A percentile compares a stretch with the other conserved stretches of the same genome.
Evolutionary conservation across 1,140 invertebrate genomes (phyloP).

Genomic region (Anthonomus grandis): DNA sequence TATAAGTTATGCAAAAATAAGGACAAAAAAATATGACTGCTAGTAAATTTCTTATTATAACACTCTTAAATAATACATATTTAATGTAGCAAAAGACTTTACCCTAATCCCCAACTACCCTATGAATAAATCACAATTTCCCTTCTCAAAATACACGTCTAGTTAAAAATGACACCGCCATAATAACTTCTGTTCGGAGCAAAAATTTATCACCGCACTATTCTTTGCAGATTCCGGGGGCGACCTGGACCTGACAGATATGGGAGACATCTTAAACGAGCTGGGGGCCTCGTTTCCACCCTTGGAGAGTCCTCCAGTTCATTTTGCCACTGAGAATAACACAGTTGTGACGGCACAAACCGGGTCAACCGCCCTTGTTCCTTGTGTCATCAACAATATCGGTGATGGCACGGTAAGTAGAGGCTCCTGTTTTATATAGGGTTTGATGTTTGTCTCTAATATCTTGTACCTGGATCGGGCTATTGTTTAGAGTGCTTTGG

Average conservation of each 20-base stretch:
- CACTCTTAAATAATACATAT: too few species aligned
- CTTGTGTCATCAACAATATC: slow-evolving; percentile 78
- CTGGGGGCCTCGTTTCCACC: slow-evolving; percentile 44
- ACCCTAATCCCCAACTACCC: too few species aligned
- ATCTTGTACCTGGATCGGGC: too few species aligned
- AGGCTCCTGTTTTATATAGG: neutral
- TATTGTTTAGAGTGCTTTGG: too few species aligned
- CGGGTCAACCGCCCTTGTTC: slow-evolving; percentile 74
- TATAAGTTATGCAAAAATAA: too few species aligned
- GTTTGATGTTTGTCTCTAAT: too few species aligned
- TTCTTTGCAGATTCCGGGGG: slow-evolving; percentile 23
- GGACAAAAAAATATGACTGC: too few species aligned
- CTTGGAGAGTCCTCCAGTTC: slow-evolving; percentile 42
- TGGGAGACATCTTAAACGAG: slow-evolving; percentile 37
- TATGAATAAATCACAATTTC: too few species aligned
- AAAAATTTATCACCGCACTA: slow-evolving; percentile 16
- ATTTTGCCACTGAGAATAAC: slow-evolving; percentile 78
- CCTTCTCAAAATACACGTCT: too few species aligned
- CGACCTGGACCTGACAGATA: slow-evolving; percentile 29
- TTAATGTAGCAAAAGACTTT: too few species aligned
- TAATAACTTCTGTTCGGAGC: slow-evolving; percentile 2
- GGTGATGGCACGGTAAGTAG: slow-evolving; percentile 79
- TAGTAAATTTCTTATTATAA: too few species aligned
- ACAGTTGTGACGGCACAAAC: slow-evolving; percentile 76
- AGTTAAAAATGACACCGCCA: neutral